These are phyloP conservation scores for Hemibagrus guttatus DNA, from an alignment of 2,797 vertebrate species.

Conservation along the genomic window DNA sequence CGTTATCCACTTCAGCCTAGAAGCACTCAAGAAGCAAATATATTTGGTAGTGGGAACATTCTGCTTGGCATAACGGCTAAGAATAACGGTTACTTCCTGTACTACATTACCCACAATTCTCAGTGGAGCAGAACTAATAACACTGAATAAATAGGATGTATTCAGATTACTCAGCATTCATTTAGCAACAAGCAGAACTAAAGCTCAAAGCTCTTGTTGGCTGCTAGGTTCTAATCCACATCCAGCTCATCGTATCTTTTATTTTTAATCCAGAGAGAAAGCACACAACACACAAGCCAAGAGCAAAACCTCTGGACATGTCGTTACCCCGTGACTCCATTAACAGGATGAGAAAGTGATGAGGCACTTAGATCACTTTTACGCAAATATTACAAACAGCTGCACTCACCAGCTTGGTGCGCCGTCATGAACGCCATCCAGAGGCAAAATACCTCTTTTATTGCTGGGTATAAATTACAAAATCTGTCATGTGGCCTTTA, in stretches of 20 bases:
- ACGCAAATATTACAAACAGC: neutral
- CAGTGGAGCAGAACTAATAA: neutral
- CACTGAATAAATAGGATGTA: neutral
- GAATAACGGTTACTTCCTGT: neutral
- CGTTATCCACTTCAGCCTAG: neutral
- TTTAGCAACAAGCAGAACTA: neutral
- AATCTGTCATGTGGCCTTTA: neutral
- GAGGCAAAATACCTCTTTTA: neutral
- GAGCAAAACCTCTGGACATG: neutral
- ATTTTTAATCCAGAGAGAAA: neutral
- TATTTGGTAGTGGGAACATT: neutral
- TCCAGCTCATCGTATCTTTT: neutral
- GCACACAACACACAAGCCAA: neutral
- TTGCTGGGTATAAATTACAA: neutral
- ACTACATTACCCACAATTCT: constrained; percentile 22
- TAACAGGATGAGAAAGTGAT: neutral
- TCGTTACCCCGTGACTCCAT: neutral
- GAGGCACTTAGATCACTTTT: neutral
- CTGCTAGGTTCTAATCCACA: neutral
- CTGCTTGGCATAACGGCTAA: neutral
- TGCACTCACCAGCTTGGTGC: neutral
- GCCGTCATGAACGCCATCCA: neutral
- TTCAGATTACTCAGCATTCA: neutral
- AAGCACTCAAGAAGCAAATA: neutral
- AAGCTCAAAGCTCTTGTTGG: constrained; percentile 2